Percentiles rank a stretch among this genome's conserved stretches.
Evolutionary conservation across 2,888 invertebrate genomes (phyloP).

Genomic region (Osmoderma eremita): DNA sequence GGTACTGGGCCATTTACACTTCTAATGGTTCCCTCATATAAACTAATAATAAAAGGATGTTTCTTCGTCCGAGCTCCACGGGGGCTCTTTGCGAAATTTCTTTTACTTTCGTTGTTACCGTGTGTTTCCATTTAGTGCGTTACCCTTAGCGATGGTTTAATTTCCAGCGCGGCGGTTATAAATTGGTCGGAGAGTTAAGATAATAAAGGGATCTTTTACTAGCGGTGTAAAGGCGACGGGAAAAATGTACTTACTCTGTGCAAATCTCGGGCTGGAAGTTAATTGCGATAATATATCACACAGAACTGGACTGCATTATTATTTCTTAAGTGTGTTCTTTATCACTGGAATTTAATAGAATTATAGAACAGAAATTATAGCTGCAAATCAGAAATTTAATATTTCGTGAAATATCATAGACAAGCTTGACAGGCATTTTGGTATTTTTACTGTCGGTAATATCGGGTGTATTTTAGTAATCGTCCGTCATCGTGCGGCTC

Average conservation of each 20-base stretch:
- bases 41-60: conserved; percentile 37
- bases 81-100: conserved; percentile 3
- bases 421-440: too few relatives aligned
- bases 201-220: conserved; percentile 10
- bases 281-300: too few relatives aligned
- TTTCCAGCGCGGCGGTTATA: conserved; percentile 9
- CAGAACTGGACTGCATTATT: too few relatives aligned
- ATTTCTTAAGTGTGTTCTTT: too few relatives aligned
- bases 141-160: conserved; percentile 22
- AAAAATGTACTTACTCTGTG: neutral
- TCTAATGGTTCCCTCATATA: conserved; percentile 33
- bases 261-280: too few relatives aligned
- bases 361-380: too few relatives aligned
- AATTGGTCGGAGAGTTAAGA: conserved; percentile 13
- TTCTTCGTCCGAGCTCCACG: neutral
- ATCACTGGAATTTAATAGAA: too few relatives aligned
- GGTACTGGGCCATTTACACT: conserved; percentile 22
- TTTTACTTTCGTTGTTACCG: neutral
- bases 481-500: too few relatives aligned
- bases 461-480: too few relatives aligned
- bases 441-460: too few relatives aligned
- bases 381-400: too few relatives aligned
- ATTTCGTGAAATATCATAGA: too few relatives aligned
- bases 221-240: neutral
- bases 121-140: conserved; percentile 8